phyloP scores from a whole-genome alignment of 2,797 vertebrate species.

The Galagoides demidoff region DNA sequence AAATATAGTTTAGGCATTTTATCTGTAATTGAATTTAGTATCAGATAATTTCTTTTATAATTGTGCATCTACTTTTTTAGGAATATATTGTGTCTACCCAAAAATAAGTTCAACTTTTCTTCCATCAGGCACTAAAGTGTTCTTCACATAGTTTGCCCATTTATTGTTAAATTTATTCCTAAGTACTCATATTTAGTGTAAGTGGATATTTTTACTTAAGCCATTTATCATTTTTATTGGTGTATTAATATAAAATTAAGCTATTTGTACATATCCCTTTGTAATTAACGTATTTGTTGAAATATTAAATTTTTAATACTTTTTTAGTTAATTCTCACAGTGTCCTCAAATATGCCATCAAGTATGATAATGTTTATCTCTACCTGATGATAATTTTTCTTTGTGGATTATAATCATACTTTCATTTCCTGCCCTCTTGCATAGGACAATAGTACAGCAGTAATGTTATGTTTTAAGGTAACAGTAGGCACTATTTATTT shows the following conservation, averaged over 20 bases:
- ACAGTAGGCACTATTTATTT: background rate
- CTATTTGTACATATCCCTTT: background rate
- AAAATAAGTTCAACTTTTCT: background rate
- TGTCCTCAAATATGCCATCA: background rate
- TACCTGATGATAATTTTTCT: background rate
- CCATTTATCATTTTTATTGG: background rate
- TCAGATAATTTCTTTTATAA: background rate
- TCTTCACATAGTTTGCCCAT: background rate
- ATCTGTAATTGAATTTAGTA: background rate
- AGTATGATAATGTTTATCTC: background rate
- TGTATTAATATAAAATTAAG: background rate
- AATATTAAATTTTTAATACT: slow-evolving; percentile 5
- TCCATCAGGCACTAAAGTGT: background rate
- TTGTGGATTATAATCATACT: background rate
- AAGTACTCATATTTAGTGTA: background rate
- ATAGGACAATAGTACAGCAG: background rate
- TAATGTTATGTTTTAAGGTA: background rate
- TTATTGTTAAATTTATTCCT: background rate
- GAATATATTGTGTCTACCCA: background rate
- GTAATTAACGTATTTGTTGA: background rate
- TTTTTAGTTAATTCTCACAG: background rate
- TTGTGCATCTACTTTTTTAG: background rate
- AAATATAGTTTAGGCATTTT: background rate
- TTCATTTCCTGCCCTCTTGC: background rate
- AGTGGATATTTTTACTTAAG: background rate